Conservation (phyloP, 2,113 vertebrate genomes). For the Cryptoleucopteryx plumbea region DNA sequence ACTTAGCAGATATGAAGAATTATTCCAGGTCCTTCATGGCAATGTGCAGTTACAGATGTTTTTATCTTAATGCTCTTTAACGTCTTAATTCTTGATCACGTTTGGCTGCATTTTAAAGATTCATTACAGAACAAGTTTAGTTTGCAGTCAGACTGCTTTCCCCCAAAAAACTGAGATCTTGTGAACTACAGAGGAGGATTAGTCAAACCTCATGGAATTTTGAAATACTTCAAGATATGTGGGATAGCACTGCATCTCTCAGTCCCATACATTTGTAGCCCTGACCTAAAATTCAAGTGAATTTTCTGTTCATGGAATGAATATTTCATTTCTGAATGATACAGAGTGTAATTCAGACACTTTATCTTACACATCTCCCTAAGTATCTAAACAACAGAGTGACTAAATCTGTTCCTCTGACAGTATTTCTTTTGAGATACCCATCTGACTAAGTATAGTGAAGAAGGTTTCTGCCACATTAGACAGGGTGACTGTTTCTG, state of each 20-base stretch:
- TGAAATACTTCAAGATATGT: background rate
- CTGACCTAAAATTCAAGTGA: background rate
- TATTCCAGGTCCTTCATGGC: background rate
- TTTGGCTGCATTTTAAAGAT: background rate
- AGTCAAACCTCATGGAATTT: background rate
- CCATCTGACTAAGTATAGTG: background rate
- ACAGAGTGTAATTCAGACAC: background rate
- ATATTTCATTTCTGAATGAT: background rate
- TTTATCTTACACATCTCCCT: background rate
- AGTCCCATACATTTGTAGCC: background rate
- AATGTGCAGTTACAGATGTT: background rate
- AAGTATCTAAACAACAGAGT: background rate
- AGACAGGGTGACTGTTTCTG: background rate
- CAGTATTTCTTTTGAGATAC: background rate
- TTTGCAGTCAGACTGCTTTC: background rate
- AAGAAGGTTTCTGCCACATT: background rate
- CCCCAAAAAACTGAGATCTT: fast-evolving
- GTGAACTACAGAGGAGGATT: background rate
- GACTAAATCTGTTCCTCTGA: background rate
- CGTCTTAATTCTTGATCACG: background rate
- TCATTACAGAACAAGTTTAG: background rate
- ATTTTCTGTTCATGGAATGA: background rate
- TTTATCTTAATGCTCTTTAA: background rate
- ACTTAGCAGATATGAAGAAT: background rate
- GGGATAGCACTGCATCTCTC: background rate